Evolutionary conservation across 1,140 invertebrate genomes (phyloP), one percentile per base, ranked within the genome.

Genomic region (Dermatophagoides farinae): DNA sequence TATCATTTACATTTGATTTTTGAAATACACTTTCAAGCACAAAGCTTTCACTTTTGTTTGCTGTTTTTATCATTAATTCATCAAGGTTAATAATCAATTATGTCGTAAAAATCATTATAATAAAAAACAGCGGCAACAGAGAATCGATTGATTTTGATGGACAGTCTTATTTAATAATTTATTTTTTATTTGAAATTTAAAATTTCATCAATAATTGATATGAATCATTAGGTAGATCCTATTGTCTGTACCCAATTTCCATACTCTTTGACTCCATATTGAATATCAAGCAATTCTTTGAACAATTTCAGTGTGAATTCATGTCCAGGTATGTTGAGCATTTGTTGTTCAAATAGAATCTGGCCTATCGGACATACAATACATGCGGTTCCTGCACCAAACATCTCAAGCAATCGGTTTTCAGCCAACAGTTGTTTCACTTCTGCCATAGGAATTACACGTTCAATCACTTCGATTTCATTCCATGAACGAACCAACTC

Each of bases 351-450:
- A 70, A 82, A 91, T 41, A 80, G 76, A 57, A 97, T 87, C 38
- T 78, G 76, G 37, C 81, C 82, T 43, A 97, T 80, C 1, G 92
- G 92, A 69, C 85, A 90, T 0, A 97, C 82, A 50, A 91, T 77
- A 66, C 86, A 89, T 0, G 92, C 92, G 20, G 92, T 97, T 57
- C 92, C 92, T 51, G 87, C 79, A 47, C 90, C 91, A 75, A 97
- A 97, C 67, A 95, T 77, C 74, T 97, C 91, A 63, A 92, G 68
- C 51, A 97, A 71, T 50, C 86, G 79, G 64, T 85, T 85, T 72
- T 88, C 79, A 54, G 82, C 78, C 50, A 83, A 73, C 22, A 87
- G 77, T 63, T 81, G 74, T 20, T 81, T 72, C 31, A 98, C 66
- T 70, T 88, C 82, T 8, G 75, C 70, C 90, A 99, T 98, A 11